These are phyloP conservation scores for Takifugu flavidus DNA, from an alignment of 2,113 vertebrate genomes.

Conservation along the genomic window DNA sequence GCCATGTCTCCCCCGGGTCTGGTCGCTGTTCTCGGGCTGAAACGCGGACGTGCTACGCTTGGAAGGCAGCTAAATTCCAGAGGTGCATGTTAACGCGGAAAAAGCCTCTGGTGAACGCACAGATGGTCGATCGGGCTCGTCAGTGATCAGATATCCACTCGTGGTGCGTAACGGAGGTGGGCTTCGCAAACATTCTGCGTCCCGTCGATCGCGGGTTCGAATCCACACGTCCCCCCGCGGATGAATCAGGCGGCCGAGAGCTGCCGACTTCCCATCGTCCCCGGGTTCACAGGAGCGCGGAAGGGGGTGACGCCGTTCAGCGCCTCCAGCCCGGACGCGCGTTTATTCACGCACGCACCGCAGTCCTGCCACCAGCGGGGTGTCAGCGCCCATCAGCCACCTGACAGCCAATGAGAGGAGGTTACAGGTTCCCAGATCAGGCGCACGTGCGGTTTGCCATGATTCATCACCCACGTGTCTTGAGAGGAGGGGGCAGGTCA, in stretches of 20 bases:
- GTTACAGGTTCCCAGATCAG: background rate
- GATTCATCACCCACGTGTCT: conserved; percentile 43
- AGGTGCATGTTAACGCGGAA: conserved; percentile 37
- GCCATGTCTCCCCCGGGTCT: conserved; percentile 62
- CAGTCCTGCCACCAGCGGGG: background rate
- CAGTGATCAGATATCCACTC: conserved; percentile 29
- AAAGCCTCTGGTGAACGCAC: conserved; percentile 7
- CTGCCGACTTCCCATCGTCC: conserved; percentile 9
- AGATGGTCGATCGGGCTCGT: conserved; percentile 28
- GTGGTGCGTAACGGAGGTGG: conserved; percentile 20
- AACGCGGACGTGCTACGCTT: conserved; percentile 17
- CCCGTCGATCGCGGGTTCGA: conserved; percentile 13
- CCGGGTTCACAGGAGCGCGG: background rate
- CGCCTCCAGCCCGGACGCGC: conserved; percentile 27
- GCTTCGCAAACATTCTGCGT: conserved; percentile 39
- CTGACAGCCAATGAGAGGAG: background rate
- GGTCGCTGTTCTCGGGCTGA: conserved; percentile 21
- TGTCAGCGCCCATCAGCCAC: background rate
- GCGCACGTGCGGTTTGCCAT: conserved; percentile 12
- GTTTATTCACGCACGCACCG: conserved; percentile 5
- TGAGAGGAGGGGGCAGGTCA: background rate
- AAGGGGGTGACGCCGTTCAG: conserved; percentile 34
- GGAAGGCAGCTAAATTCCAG: conserved; percentile 28
- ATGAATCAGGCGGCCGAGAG: conserved; percentile 1
- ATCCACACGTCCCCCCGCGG: conserved; percentile 35